Conservation (phyloP, 2,113 vertebrate species). For the Poecilia latipinna region DNA sequence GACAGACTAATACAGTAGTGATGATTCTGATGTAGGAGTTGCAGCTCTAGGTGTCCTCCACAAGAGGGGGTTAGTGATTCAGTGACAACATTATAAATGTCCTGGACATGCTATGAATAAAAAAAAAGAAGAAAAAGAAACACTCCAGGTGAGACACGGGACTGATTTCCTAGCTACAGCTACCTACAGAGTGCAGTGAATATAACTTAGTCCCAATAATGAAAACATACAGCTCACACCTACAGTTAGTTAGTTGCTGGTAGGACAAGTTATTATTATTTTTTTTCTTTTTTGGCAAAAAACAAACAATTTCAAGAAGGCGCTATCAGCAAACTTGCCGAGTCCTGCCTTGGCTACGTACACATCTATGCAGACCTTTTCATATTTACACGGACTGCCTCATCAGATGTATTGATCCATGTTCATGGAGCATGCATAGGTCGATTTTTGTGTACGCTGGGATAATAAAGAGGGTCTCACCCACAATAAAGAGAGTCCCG, state of each 20-base stretch:
- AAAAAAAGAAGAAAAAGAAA: slow-evolving; percentile 44
- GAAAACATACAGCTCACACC: slow-evolving; percentile 67
- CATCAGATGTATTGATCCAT: slow-evolving; percentile 66
- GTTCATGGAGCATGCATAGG: slow-evolving; percentile 84
- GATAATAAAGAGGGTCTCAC: slow-evolving; percentile 44
- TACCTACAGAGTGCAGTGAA: slow-evolving; percentile 70
- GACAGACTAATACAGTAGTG: slow-evolving; percentile 49
- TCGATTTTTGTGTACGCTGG: slow-evolving; percentile 55
- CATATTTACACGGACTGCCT: slow-evolving; percentile 67
- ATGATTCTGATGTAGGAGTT: slow-evolving; percentile 23
- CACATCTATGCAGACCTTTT: slow-evolving; percentile 48
- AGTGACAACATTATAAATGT: slow-evolving; percentile 56
- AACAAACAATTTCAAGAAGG: slow-evolving; percentile 70
- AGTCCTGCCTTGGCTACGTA: slow-evolving; percentile 41
- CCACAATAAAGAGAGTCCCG: slow-evolving; percentile 25
- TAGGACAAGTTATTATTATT: slow-evolving; percentile 64
- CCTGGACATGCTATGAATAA: slow-evolving; percentile 47
- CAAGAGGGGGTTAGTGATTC: slow-evolving; percentile 62
- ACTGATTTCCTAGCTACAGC: slow-evolving; percentile 60
- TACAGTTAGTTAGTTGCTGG: slow-evolving; percentile 70
- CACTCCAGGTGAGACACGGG: slow-evolving; percentile 50
- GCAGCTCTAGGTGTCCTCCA: slow-evolving; percentile 54
- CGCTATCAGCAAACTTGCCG: slow-evolving; percentile 48
- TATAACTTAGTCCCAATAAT: slow-evolving; percentile 66
- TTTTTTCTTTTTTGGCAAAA: slow-evolving; percentile 57